These are phyloP conservation scores for Strix occidentalis DNA, from an alignment of 2,797 vertebrate species.

Conservation along the genomic window DNA sequence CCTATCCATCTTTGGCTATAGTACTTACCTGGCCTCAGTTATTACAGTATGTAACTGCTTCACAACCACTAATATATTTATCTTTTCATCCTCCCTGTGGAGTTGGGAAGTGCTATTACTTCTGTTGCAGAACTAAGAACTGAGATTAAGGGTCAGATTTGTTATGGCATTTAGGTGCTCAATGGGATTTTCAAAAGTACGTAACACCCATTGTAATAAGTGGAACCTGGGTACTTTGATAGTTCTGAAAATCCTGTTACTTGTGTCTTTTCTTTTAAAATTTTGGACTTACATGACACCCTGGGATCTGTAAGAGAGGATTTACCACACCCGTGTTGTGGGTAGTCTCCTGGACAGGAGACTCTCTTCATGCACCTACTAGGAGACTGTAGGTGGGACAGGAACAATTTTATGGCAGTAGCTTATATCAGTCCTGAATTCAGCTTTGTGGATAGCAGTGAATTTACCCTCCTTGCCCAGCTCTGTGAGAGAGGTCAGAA, in stretches of 20 bases:
- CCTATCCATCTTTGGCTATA: background rate
- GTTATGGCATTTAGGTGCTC: conserved; percentile 44
- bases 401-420: background rate
- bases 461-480: background rate
- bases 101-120: background rate
- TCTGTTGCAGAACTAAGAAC: conserved; percentile 47
- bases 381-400: background rate
- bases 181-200: conserved; percentile 40
- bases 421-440: background rate
- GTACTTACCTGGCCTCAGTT: background rate
- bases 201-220: background rate
- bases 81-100: background rate
- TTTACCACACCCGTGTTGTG: background rate
- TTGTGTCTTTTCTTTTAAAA: background rate
- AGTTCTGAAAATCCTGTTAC: background rate
- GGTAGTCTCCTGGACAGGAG: background rate
- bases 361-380: background rate
- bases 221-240: background rate
- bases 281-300: background rate
- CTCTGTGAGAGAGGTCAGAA: background rate
- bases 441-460: background rate
- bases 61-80: conserved; percentile 10
- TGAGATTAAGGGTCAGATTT: conserved; percentile 51
- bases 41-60: background rate
- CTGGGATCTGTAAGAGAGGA: background rate